Evolutionary conservation across 2,113 vertebrate genomes (phyloP).

Genomic region (Ochotona curzoniae): DNA sequence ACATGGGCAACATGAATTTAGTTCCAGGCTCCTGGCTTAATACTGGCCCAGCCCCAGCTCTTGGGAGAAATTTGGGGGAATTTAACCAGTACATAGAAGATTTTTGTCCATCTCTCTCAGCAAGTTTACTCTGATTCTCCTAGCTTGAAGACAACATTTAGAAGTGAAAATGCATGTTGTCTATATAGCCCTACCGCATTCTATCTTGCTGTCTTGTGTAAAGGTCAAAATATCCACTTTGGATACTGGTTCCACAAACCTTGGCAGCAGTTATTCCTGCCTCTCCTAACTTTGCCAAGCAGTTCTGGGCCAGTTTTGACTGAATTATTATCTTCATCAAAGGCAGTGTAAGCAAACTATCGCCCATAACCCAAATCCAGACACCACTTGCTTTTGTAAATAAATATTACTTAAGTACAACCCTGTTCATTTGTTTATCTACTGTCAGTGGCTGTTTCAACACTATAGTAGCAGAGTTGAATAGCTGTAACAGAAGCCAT

Average conservation of each 20-base stretch:
- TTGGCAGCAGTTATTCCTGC: background rate
- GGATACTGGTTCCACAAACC: background rate
- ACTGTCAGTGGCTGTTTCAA: background rate
- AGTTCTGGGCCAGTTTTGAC: background rate
- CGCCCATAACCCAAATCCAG: background rate
- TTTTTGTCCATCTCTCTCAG: background rate
- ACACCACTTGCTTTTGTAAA: background rate
- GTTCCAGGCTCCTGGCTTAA: too few species aligned
- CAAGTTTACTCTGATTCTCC: background rate
- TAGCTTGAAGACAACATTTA: background rate
- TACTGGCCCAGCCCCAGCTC: too few species aligned
- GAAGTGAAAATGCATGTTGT: background rate
- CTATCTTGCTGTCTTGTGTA: background rate
- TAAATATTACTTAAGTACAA: slow-evolving; percentile 3
- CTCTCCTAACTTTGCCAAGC: background rate
- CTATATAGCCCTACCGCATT: background rate
- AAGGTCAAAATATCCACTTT: background rate
- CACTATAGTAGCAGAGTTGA: background rate
- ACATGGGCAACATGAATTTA: too few species aligned
- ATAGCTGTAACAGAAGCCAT: background rate
- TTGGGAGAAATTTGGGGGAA: too few species aligned
- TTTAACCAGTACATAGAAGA: too few species aligned
- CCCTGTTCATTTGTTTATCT: background rate
- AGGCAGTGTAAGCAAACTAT: background rate
- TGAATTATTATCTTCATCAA: background rate